Conservation (phyloP, 2,113 vertebrate genomes). For the Engystomops pustulosus region DNA sequence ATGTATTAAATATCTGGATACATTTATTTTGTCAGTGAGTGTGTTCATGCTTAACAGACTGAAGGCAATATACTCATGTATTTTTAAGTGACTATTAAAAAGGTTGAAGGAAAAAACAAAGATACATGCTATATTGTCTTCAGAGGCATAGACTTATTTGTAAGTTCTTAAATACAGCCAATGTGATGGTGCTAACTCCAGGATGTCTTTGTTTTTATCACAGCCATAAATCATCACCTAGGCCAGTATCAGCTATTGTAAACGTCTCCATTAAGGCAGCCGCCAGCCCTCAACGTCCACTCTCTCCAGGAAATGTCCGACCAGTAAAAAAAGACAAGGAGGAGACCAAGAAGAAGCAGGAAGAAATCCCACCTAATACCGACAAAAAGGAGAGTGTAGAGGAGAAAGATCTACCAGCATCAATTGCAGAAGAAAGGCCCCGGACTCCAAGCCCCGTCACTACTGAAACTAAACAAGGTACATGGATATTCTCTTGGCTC, state of each 20-base stretch:
- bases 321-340: conserved; percentile 77
- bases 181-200: too few species aligned
- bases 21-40: too few species aligned
- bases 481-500: conserved; percentile 10
- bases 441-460: conserved; percentile 2
- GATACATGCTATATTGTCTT: too few species aligned
- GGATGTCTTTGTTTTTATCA: conserved; percentile 55
- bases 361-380: conserved; percentile 66
- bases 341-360: conserved; percentile 72
- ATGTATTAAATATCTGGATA: too few species aligned
- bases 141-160: background rate
- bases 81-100: too few species aligned
- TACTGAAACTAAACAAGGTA: conserved; percentile 66
- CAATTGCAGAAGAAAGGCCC: conserved; percentile 62
- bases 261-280: conserved; percentile 71
- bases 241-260: conserved; percentile 74
- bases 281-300: conserved; percentile 68
- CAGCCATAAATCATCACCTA: conserved; percentile 77
- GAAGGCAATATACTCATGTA: too few species aligned
- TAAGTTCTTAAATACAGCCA: too few species aligned
- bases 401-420: conserved; percentile 60
- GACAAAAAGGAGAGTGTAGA: conserved; percentile 57
- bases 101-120: too few species aligned
- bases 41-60: too few species aligned
- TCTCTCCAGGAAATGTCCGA: conserved; percentile 87